These are phyloP conservation scores for Torymus aiolomorphi DNA, from an alignment of 2,888 invertebrate species.

Conservation along the genomic window DNA sequence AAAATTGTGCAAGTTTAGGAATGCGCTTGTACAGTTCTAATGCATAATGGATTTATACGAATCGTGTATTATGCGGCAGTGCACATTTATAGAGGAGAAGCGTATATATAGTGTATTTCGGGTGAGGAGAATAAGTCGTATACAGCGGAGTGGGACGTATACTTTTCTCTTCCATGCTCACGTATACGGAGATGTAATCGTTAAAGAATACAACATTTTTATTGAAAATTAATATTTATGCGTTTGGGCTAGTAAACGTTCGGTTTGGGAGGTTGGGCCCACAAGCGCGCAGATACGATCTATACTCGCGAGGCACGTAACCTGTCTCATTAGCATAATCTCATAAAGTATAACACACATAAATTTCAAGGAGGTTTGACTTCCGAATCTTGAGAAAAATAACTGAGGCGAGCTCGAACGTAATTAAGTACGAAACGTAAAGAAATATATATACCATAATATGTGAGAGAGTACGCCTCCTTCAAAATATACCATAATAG, in stretches of 20 bases:
- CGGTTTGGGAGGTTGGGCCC: slow-evolving; percentile 2
- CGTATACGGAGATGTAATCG: not conserved
- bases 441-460: too few relatives aligned
- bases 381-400: slow-evolving; percentile 1
- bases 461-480: too few relatives aligned
- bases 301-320: slow-evolving; percentile 24
- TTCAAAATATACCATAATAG: too few relatives aligned
- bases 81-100: too few relatives aligned
- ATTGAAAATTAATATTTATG: too few relatives aligned
- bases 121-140: too few relatives aligned
- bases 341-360: slow-evolving; percentile 40
- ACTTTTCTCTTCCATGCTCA: too few relatives aligned
- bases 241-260: too few relatives aligned
- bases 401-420: not conserved
- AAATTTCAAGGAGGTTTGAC: slow-evolving; percentile 23
- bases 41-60: not conserved
- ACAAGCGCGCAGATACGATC: slow-evolving; percentile 21
- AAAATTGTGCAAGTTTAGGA: slow-evolving; percentile 28
- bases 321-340: slow-evolving; percentile 48
- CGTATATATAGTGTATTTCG: too few relatives aligned
- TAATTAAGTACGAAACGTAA: not conserved
- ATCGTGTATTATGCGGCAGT: too few relatives aligned
- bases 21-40: slow-evolving; percentile 1
- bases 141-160: too few relatives aligned
- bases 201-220: slow-evolving; percentile 4